Percentiles rank a stretch among this genome's conserved stretches.
phyloP scores from a whole-genome alignment of 2,113 vertebrate genomes.

The Brachyhypopomus gauderio region DNA sequence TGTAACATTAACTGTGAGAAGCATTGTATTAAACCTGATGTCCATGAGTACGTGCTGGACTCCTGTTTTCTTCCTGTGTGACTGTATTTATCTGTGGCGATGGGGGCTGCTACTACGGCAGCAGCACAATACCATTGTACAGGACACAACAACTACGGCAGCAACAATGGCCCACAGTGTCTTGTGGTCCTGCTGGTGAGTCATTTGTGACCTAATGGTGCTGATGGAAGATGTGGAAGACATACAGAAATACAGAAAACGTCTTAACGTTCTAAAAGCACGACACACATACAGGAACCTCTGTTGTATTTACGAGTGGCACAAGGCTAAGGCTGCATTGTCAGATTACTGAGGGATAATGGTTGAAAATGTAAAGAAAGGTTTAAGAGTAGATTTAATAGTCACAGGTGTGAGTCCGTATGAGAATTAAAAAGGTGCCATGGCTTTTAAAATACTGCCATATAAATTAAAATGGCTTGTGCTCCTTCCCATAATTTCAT shows the following conservation, averaged over 20 bases:
- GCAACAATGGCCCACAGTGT: slow-evolving; percentile 73
- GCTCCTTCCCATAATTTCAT: too few relatives aligned
- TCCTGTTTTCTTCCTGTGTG: slow-evolving; percentile 24
- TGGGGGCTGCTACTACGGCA: slow-evolving; percentile 35
- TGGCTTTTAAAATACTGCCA: too few relatives aligned
- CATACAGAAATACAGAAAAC: slow-evolving; percentile 51
- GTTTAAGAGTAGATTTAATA: background rate
- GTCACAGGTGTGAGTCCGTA: too few relatives aligned
- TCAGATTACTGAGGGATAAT: background rate
- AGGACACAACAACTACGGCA: slow-evolving; percentile 60
- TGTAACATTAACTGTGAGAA: background rate
- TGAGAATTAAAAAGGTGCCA: too few relatives aligned
- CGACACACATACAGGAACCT: slow-evolving; percentile 45
- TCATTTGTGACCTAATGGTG: slow-evolving; percentile 73
- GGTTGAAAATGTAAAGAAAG: background rate
- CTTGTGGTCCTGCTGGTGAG: slow-evolving; percentile 74
- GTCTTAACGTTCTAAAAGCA: slow-evolving; percentile 47
- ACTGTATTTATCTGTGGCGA: slow-evolving; percentile 55
- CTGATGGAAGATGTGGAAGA: slow-evolving; percentile 48
- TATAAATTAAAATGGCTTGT: too few relatives aligned
- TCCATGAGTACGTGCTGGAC: slow-evolving; percentile 28
- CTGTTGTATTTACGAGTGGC: slow-evolving; percentile 3
- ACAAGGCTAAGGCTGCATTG: background rate
- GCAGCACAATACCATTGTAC: slow-evolving; percentile 69
- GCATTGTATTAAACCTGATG: slow-evolving; percentile 5